Evolutionary conservation across 1,140 invertebrate species (phyloP).

Genomic region (Aphaenogaster rudis): DNA sequence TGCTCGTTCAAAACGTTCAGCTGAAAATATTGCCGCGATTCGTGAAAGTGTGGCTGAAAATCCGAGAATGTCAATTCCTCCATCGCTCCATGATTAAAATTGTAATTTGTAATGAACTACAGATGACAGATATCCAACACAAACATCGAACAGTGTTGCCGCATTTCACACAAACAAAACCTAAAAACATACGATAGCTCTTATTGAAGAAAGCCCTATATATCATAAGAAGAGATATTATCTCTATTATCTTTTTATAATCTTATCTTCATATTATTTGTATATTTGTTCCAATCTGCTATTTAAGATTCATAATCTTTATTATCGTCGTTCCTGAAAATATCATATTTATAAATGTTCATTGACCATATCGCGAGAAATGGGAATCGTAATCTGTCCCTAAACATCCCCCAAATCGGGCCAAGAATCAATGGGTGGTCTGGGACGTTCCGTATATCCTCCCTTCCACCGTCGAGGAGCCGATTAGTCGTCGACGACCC

Average conservation of each 20-base stretch:
- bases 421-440: constrained; percentile 1
- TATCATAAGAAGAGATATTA: background rate
- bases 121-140: too few species aligned
- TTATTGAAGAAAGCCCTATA: too few species aligned
- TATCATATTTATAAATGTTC: background rate
- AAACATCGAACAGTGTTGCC: too few species aligned
- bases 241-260: background rate
- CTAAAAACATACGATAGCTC: too few species aligned
- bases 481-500: constrained; percentile 77
- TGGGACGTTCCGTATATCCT: constrained; percentile 50
- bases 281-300: background rate
- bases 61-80: too few species aligned
- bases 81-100: too few species aligned
- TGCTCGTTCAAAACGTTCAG: too few species aligned
- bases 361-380: background rate
- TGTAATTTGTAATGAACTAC: too few species aligned
- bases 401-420: constrained; percentile 25
- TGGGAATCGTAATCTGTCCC: background rate
- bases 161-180: too few species aligned
- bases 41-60: too few species aligned
- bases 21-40: too few species aligned
- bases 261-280: background rate
- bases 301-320: background rate
- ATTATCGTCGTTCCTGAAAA: background rate
- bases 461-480: constrained; percentile 57